Conservation (phyloP, 2,888 invertebrate species). For the Cistogaster globosa region DNA sequence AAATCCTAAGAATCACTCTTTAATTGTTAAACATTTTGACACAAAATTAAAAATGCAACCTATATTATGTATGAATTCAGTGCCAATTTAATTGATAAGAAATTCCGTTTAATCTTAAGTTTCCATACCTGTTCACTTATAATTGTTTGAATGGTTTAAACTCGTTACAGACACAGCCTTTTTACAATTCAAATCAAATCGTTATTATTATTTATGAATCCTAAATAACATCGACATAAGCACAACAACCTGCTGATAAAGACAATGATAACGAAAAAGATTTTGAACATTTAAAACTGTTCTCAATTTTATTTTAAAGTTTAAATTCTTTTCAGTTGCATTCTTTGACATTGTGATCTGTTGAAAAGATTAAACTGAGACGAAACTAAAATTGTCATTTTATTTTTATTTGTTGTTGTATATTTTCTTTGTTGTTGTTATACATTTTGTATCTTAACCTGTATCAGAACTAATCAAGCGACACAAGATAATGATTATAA, state of each 20-base stretch:
- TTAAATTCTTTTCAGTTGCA: slow-evolving; percentile 15
- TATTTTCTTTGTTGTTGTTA: background rate
- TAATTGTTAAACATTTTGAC: no score
- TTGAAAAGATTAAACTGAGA: slow-evolving; percentile 56
- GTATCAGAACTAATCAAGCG: slow-evolving; percentile 61
- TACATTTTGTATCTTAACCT: slow-evolving; percentile 42
- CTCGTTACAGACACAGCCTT: background rate
- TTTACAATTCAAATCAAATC: slow-evolving; percentile 61
- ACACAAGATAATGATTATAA: slow-evolving; percentile 43
- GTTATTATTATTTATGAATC: slow-evolving; percentile 73
- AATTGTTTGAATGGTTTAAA: background rate
- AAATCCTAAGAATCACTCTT: no score
- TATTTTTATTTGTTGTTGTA: background rate
- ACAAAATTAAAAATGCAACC: no score
- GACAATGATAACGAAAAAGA: slow-evolving; percentile 44
- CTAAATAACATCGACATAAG: slow-evolving; percentile 73
- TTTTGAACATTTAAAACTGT: slow-evolving; percentile 23
- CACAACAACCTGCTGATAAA: slow-evolving; percentile 68
- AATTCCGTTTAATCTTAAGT: no score
- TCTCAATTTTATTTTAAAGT: slow-evolving; percentile 20
- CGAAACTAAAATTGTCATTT: slow-evolving; percentile 45
- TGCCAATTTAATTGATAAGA: no score
- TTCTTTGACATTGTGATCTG: slow-evolving; percentile 51
- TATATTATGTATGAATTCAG: no score
- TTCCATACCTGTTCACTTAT: background rate